Conservation (phyloP, 2,797 vertebrate genomes). For the Microctenopoma stevenorrisi region DNA sequence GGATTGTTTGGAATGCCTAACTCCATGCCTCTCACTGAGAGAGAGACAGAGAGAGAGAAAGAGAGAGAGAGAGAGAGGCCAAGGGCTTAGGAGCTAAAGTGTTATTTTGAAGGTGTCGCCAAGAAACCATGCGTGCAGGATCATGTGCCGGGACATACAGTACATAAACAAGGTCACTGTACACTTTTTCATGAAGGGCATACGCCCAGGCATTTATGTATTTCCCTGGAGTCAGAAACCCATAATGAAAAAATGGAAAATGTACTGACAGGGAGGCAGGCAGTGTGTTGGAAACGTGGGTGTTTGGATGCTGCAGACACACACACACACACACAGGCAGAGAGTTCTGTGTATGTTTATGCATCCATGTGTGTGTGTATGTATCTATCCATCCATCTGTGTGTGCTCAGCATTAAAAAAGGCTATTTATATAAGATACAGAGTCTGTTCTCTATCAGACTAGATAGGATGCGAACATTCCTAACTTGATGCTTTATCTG, state of each 20-base stretch:
- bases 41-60: no score
- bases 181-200: not conserved
- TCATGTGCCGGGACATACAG: not conserved
- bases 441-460: constrained; percentile 63
- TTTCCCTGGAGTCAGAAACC: constrained; percentile 20
- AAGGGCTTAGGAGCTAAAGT: constrained; percentile 21
- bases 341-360: constrained; percentile 10
- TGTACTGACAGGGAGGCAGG: not conserved
- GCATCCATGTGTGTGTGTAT: not conserved
- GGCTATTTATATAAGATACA: constrained; percentile 44
- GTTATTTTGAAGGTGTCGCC: constrained; percentile 36
- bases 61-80: not conserved
- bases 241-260: constrained; percentile 61
- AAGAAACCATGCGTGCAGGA: constrained; percentile 19
- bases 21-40: constrained; percentile 31
- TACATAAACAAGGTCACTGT: constrained; percentile 12
- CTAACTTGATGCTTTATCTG: constrained; percentile 63
- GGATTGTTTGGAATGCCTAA: constrained; percentile 67
- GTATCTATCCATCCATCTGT: constrained; percentile 40
- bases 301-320: constrained; percentile 27
- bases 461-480: constrained; percentile 37
- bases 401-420: constrained; percentile 47
- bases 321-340: not conserved
- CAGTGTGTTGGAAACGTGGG: constrained; percentile 7
- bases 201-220: not conserved